Evolutionary conservation across 1,140 invertebrate genomes (phyloP).

Genomic region (Drosophila tropicalis): DNA sequence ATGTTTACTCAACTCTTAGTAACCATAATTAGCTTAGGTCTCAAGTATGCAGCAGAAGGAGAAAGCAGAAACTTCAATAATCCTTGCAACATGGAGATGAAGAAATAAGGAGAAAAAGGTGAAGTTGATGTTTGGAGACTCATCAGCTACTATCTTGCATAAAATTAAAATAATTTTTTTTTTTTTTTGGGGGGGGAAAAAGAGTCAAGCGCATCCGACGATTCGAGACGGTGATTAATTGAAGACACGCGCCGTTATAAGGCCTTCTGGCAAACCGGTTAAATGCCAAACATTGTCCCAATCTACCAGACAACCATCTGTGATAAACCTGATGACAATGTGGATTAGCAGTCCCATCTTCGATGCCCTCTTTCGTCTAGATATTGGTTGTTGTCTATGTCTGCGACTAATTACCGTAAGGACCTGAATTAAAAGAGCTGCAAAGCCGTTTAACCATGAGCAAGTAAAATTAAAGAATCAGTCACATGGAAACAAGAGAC

Average conservation of each 20-base stretch:
- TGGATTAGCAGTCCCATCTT: constrained; percentile 51
- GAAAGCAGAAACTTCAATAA: constrained; percentile 25
- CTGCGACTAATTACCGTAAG: constrained; percentile 53
- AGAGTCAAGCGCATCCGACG: constrained; percentile 24
- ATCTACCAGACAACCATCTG: constrained; percentile 31
- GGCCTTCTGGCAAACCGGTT: constrained; percentile 59
- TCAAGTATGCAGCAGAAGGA: constrained; percentile 13
- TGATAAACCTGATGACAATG: constrained; percentile 58
- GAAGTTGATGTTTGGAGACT: background rate
- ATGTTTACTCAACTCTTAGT: constrained; percentile 25
- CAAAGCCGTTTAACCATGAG: constrained; percentile 29
- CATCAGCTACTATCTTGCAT: constrained; percentile 28
- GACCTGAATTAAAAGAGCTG: constrained; percentile 29
- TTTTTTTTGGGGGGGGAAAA: constrained; percentile 10
- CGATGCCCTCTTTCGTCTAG: background rate
- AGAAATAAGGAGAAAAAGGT: background rate
- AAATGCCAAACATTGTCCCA: constrained; percentile 31
- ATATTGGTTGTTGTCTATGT: constrained; percentile 30
- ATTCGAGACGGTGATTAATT: constrained; percentile 64
- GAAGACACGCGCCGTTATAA: constrained; percentile 62
- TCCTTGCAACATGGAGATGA: constrained; percentile 25
- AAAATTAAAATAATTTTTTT: constrained; percentile 53
- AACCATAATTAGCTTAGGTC: constrained; percentile 53
- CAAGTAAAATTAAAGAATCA: constrained; percentile 22
- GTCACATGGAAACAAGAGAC: constrained; percentile 42